phyloP scores from a whole-genome alignment of 2,113 vertebrate genomes.

The Oriolus oriolus region DNA sequence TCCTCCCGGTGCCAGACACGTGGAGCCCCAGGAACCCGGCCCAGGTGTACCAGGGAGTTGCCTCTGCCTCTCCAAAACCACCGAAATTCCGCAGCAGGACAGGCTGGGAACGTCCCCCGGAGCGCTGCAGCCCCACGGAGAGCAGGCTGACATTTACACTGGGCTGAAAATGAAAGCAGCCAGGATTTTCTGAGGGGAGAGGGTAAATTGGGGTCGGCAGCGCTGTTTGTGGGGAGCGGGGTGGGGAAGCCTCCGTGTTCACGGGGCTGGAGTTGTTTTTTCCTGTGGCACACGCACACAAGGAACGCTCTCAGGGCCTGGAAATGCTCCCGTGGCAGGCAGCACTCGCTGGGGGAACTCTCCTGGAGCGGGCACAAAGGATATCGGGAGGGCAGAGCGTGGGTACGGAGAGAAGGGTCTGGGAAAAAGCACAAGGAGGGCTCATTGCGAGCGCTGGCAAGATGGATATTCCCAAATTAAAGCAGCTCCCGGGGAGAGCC shows the following conservation, averaged over 20 bases:
- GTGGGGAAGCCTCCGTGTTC: background rate
- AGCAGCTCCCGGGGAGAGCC: background rate
- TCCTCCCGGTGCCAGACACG: fast-evolving
- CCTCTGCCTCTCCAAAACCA: background rate
- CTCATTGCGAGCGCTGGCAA: background rate
- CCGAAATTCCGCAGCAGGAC: background rate
- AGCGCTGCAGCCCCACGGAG: background rate
- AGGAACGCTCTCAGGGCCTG: background rate
- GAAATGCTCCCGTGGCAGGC: background rate
- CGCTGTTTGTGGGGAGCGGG: too few species aligned
- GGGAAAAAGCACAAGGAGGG: fast-evolving
- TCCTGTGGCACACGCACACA: background rate
- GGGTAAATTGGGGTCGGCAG: background rate
- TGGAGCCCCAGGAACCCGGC: background rate
- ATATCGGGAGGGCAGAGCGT: too few species aligned
- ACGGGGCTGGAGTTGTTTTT: background rate
- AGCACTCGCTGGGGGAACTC: background rate
- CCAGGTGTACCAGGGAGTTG: background rate
- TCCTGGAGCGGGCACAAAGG: too few species aligned
- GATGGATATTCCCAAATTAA: background rate
- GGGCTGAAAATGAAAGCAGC: background rate
- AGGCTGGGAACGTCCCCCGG: background rate
- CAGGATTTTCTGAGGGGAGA: background rate
- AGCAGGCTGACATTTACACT: background rate
- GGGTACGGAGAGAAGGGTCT: background rate